Evolutionary conservation across 2,888 invertebrate genomes (phyloP).

Genomic region (Julus scandinavius): DNA sequence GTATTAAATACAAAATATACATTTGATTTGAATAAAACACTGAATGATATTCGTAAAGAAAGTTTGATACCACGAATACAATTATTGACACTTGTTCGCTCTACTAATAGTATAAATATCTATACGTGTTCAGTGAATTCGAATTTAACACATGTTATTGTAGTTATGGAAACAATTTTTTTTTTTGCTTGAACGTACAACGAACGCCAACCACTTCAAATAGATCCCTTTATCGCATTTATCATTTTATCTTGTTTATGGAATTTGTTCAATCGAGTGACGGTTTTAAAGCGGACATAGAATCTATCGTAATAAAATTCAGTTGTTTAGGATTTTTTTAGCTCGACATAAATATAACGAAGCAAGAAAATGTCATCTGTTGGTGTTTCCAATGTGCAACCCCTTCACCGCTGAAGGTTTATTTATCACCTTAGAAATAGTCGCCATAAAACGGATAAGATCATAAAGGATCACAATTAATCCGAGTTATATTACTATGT

Average conservation of each 20-base stretch:
- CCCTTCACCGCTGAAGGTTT: background rate
- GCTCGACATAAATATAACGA: background rate
- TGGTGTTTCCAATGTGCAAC: background rate
- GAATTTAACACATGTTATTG: background rate
- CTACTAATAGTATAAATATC: background rate
- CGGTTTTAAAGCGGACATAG: background rate
- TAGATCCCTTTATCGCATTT: background rate
- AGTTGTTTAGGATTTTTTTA: background rate
- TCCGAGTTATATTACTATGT: background rate
- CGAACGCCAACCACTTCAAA: conserved; percentile 5
- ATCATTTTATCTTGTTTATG: conserved; percentile 37
- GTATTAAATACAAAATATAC: no score
- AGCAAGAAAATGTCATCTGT: conserved; percentile 10
- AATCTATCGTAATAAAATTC: background rate
- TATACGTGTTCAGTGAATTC: background rate
- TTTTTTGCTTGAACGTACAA: background rate
- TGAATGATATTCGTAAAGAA: no score
- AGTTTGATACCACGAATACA: background rate
- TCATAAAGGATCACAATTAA: conserved; percentile 24
- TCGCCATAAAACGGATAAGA: conserved; percentile 13
- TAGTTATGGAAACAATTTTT: conserved; percentile 30
- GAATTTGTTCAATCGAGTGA: background rate
- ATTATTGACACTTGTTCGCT: background rate
- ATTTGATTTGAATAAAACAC: no score
- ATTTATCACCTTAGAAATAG: conserved; percentile 26